Percentiles rank a stretch among this genome's conserved stretches.
These are phyloP conservation scores for Ptilorrhoa leucosticta DNA, from an alignment of 2,113 vertebrate species.

Conservation along the genomic window DNA sequence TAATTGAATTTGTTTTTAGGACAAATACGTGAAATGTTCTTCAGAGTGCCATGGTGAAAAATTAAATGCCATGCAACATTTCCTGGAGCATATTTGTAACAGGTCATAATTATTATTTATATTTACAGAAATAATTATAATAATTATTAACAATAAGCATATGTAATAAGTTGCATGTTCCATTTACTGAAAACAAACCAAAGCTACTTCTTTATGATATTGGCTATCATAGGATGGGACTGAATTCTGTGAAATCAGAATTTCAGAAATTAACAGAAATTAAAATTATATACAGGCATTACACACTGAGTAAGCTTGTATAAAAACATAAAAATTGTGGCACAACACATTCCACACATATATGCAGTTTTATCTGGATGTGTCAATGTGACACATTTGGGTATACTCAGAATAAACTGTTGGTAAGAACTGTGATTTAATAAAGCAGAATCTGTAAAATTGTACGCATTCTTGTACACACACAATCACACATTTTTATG, in stretches of 20 bases:
- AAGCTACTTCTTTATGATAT: neutral
- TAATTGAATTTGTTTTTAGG: neutral
- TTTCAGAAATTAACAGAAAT: no score
- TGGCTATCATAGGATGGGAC: neutral
- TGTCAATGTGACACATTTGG: neutral
- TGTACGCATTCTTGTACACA: neutral
- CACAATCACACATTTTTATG: neutral
- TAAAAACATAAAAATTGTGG: neutral
- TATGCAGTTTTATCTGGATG: neutral
- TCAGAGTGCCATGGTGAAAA: neutral
- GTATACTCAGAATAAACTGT: neutral
- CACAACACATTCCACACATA: neutral
- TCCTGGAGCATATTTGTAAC: neutral
- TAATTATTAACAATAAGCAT: neutral
- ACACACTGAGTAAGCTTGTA: neutral
- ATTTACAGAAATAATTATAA: neutral
- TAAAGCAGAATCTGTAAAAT: neutral
- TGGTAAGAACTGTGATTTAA: constrained; percentile 6
- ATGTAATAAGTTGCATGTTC: neutral
- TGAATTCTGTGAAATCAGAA: neutral
- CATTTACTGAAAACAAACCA: neutral
- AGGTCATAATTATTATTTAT: neutral
- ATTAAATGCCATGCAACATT: neutral
- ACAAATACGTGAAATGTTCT: neutral
- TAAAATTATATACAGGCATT: neutral